These are phyloP conservation scores for Drosophila seclusa DNA, from an alignment of 2,888 invertebrate genomes.

Conservation along the genomic window DNA sequence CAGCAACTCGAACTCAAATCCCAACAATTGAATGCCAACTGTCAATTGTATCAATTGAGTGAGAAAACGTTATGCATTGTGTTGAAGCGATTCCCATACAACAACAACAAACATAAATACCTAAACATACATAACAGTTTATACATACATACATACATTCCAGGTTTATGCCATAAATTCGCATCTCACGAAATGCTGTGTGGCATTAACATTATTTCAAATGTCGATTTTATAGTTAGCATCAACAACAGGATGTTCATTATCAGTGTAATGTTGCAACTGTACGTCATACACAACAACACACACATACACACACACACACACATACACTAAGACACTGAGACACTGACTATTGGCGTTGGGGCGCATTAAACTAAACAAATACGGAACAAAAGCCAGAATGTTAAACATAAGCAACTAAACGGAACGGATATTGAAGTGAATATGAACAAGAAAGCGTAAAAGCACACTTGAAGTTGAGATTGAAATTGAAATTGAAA, in stretches of 20 bases:
- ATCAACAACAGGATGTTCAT: neutral
- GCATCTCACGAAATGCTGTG: neutral
- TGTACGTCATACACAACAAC: slow-evolving; percentile 23
- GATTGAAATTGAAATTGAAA: slow-evolving; percentile 1
- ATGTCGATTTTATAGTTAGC: neutral
- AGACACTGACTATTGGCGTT: slow-evolving; percentile 76
- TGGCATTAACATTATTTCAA: neutral
- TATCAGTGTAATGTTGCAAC: slow-evolving; percentile 8
- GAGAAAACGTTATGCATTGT: slow-evolving; percentile 28
- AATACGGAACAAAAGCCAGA: slow-evolving; percentile 26
- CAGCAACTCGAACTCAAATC: slow-evolving; percentile 3
- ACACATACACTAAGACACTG: slow-evolving; percentile 11
- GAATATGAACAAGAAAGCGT: slow-evolving; percentile 35
- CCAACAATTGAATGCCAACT: neutral
- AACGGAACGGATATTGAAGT: slow-evolving; percentile 25
- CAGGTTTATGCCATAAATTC: neutral
- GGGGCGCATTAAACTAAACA: slow-evolving; percentile 80
- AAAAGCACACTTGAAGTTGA: neutral
- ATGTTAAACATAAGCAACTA: slow-evolving; percentile 27
- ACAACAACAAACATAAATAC: neutral
- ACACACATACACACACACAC: slow-evolving; percentile 18
- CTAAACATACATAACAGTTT: neutral
- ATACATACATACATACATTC: neutral
- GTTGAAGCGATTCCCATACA: slow-evolving; percentile 29
- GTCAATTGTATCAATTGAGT: slow-evolving; percentile 26